These are phyloP conservation scores for Nemotelus pantherinus DNA, from an alignment of 2,888 invertebrate species.

Conservation along the genomic window DNA sequence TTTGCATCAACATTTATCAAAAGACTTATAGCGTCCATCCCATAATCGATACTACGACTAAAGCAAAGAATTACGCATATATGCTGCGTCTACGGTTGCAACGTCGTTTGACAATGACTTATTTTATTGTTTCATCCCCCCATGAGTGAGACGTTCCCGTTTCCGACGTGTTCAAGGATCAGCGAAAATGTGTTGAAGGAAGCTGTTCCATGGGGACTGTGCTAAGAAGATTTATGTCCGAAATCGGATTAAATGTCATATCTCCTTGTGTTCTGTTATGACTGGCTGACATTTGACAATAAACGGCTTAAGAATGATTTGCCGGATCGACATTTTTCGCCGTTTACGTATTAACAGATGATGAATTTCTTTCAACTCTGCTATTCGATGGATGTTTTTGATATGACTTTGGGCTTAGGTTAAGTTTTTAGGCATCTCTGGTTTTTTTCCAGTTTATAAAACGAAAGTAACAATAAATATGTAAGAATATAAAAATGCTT, in stretches of 20 bases:
- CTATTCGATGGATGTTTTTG: too few species aligned
- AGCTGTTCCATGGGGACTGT: slow-evolving; percentile 25
- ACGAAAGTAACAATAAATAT: too few species aligned
- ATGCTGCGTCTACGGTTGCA: background rate
- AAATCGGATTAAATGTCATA: slow-evolving; percentile 47
- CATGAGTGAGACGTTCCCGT: slow-evolving; percentile 15
- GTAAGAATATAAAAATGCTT: too few species aligned
- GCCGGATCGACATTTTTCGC: background rate
- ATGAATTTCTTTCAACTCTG: background rate
- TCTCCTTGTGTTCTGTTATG: slow-evolving; percentile 39
- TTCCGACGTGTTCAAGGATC: background rate
- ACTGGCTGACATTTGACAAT: slow-evolving; percentile 32
- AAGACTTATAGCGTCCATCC: background rate
- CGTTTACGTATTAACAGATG: background rate
- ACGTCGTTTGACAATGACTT: slow-evolving; percentile 29
- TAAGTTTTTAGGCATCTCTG: too few species aligned
- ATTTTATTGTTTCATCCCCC: slow-evolving; percentile 30
- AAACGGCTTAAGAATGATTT: slow-evolving; percentile 24
- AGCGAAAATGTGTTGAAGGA: slow-evolving; percentile 22
- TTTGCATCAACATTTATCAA: slow-evolving; percentile 12
- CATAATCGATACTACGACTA: background rate
- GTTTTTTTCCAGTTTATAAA: too few species aligned
- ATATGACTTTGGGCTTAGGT: too few species aligned
- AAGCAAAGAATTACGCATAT: background rate
- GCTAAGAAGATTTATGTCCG: slow-evolving; percentile 45